Evolutionary conservation across 2,113 vertebrate species (phyloP), one percentile per base, ranked within the genome.

Genomic region (Pelvicachromis taeniatus): DNA sequence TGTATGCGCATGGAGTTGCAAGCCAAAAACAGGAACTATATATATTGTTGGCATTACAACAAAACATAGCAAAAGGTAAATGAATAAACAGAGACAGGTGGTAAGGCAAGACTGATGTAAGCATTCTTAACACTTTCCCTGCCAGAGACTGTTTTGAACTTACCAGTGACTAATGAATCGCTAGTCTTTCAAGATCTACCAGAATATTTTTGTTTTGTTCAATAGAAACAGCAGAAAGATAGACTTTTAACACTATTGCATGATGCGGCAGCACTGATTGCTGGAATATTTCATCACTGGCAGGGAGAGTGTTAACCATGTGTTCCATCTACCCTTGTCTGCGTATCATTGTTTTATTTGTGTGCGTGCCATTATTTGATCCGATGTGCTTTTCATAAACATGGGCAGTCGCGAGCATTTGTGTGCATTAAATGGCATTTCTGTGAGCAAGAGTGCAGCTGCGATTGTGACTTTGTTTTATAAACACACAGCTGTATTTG

Each of bases 381-480:
- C 52, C 35, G 23, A 73, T 52, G 21, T 38, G 31, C 11, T 53
- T 85, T 88, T 87, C 33, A 26, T 85, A 88, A 78, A 70, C 45
- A 53, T 2, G 21, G 63, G 21, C 48, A 21, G 45, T 53, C 3
- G 77, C 5, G 26, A 78, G 78, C 4, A 77, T 82, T 52, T 58
- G 58, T 33, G 58, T 83, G 21, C 42, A 21, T 29, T 80, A 77
- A 87, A 79, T 58, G n/a, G 33, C 7, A 29, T 85, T 50, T 42
- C 9, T 54, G 45, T 35, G 21, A 87, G 40, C 4, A 26, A 26
- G 73, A 59, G 31, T 53, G 23, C 38, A 38, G 82, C 84, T 42
- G 40, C 21, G 23, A 48, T 78, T 68, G 54, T 65, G 78, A 84
- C 26, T 82, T 87, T 89, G 85, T 91, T 83, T 89, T 50, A 77